These are phyloP conservation scores for Leptoclinus maculatus DNA, from an alignment of 2,797 vertebrate genomes.

Conservation along the genomic window DNA sequence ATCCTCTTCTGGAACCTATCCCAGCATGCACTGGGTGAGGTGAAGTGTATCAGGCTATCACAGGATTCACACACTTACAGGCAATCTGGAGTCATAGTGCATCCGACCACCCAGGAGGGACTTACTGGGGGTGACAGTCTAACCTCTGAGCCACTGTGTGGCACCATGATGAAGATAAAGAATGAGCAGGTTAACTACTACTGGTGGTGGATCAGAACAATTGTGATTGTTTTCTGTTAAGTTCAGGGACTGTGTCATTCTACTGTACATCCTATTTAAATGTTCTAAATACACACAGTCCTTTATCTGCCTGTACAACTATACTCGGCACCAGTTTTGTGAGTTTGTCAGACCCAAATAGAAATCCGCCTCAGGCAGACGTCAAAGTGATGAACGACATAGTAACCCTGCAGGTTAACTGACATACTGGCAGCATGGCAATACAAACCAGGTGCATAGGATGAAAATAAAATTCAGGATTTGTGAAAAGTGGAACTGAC, in stretches of 20 bases:
- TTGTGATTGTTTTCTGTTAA: neutral
- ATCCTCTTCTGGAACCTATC: neutral
- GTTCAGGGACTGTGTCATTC: neutral
- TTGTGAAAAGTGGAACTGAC: neutral
- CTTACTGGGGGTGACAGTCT: neutral
- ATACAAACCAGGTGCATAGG: neutral
- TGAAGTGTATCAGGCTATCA: neutral
- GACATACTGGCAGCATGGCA: neutral
- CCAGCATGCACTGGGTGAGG: constrained; percentile 28
- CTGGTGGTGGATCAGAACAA: neutral
- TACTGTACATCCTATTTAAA: constrained; percentile 4
- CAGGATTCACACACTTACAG: neutral
- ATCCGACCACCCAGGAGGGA: neutral
- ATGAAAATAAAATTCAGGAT: neutral
- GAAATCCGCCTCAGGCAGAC: neutral
- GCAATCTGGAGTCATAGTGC: neutral
- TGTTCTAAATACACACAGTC: neutral
- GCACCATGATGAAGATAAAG: neutral
- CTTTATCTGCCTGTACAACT: neutral
- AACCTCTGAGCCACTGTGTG: neutral
- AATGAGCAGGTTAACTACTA: neutral
- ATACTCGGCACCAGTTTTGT: neutral
- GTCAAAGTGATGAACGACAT: neutral
- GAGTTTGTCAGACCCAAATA: neutral
- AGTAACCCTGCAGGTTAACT: neutral